phyloP scores from a whole-genome alignment of 2,113 vertebrate species.

The Lampris incognitus region DNA sequence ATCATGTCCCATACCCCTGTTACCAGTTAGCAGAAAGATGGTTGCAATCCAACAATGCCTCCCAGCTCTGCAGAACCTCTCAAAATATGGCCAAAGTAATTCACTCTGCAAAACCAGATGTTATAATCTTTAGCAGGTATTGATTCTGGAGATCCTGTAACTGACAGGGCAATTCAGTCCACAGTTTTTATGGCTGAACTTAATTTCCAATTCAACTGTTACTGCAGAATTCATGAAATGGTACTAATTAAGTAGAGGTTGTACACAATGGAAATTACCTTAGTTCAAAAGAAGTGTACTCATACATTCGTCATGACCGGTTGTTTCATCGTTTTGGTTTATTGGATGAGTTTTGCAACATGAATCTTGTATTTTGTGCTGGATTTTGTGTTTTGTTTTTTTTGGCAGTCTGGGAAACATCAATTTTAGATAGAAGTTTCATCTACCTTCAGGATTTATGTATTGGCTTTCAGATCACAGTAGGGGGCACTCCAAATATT shows the following conservation, averaged over 20 bases:
- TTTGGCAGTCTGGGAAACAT: no score
- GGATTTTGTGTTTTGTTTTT: no score
- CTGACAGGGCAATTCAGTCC: no score
- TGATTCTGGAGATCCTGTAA: background rate
- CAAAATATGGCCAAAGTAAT: slow-evolving; percentile 1
- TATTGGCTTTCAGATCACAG: background rate
- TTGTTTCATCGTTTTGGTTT: background rate
- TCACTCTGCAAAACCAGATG: background rate
- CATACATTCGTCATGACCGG: background rate
- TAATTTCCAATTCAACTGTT: background rate
- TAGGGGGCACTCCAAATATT: slow-evolving; percentile 14
- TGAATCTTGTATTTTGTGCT: no score
- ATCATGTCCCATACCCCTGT: slow-evolving; percentile 3
- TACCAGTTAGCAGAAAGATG: background rate
- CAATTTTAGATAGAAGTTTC: background rate
- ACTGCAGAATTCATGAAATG: background rate
- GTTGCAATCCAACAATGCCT: background rate
- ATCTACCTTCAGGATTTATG: background rate
- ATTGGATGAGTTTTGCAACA: no score
- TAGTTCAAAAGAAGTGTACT: background rate
- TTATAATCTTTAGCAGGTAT: background rate
- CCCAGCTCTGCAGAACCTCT: slow-evolving; percentile 13
- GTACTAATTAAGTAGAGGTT: background rate
- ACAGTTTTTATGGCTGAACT: background rate
- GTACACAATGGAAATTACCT: no score